Base-by-base conservation (phyloP, 2,113 vertebrate species). In the Pyrgilauda ruficollis region DNA sequence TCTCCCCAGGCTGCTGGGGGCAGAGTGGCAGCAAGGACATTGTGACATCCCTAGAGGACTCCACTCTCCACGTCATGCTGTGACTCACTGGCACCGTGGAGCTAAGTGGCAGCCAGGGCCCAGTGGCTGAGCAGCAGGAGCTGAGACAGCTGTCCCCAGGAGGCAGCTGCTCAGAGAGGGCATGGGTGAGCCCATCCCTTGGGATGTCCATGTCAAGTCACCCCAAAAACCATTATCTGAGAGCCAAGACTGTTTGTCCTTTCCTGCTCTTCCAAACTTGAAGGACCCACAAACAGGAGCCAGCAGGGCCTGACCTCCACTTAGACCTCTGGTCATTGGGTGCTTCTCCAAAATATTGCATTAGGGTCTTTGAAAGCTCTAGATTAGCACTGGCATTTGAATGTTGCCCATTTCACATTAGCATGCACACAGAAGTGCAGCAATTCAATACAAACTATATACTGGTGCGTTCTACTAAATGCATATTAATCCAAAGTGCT, bases 401-500 rank as follows among this genome's bases (percentile, higher is more conserved):
- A 52, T 61, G 41, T 12, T 41, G 41, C n/a, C n/a, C 37, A 22
- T 82, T 88, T 73, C 58, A 35, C 58, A 59, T 55, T 61, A 58
- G 72, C 23, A 66, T 56, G 58, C 53, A 77, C 72, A 69, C 8
- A 31, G 66, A 35, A 84, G 59, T 22, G 68, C 67, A 62, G 79
- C 79, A 55, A 81, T 88, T 92, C 72, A 74, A 46, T n/a, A 35
- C 33, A 69, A 86, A 69, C 63, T 20, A 59, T 63, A 47, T 58
- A 46, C 11, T 13, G 4, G 39, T 39, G 43, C 10, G 0, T 90
- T 74, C 35, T 55, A 70, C 83, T 93, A 84, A 95, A 53, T 59
- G 73, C 81, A 24, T 73, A 68, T 83, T 89, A 91, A 93, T 76
- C 62, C 70, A 46, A 82, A 91, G 58, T 39, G 53, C 67, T 89